phyloP scores from a whole-genome alignment of 1,140 invertebrate species.

The Papilio polytes region DNA sequence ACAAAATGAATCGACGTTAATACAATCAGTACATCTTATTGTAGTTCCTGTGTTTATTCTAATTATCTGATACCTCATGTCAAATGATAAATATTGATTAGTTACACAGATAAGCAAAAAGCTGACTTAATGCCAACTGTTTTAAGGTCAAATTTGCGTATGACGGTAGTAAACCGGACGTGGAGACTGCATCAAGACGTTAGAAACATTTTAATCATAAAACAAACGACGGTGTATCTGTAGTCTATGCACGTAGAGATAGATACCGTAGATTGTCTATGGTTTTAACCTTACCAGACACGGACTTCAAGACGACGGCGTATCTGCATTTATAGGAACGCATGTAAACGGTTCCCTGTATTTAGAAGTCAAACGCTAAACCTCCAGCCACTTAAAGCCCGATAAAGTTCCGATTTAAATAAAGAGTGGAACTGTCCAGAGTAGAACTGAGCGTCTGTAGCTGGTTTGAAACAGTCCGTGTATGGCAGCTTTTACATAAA shows the following conservation, averaged over 20 bases:
- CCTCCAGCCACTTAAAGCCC: no score
- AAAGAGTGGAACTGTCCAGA: no score
- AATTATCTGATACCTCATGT: constrained; percentile 1
- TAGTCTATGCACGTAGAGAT: constrained; percentile 12
- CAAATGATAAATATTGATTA: constrained; percentile 18
- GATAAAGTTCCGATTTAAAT: no score
- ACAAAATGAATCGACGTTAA: neutral
- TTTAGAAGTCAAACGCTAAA: no score
- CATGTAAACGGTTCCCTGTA: no score
- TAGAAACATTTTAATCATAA: constrained; percentile 18
- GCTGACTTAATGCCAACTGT: neutral
- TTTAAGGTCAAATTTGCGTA: neutral
- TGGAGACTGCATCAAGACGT: constrained; percentile 21
- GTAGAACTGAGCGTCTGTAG: no score
- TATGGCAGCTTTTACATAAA: no score
- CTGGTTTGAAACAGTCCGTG: no score
- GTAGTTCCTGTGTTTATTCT: constrained; percentile 25
- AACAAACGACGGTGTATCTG: neutral
- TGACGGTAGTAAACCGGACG: neutral
- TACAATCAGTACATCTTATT: neutral
- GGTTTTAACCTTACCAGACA: neutral
- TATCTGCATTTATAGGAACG: no score
- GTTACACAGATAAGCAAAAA: neutral
- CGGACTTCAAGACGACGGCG: neutral
- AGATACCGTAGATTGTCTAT: constrained; percentile 4